A percentile compares a stretch with the other conserved stretches of the same genome.
Conservation (phyloP, 2,797 vertebrate species). For the Leptoclinus maculatus region DNA sequence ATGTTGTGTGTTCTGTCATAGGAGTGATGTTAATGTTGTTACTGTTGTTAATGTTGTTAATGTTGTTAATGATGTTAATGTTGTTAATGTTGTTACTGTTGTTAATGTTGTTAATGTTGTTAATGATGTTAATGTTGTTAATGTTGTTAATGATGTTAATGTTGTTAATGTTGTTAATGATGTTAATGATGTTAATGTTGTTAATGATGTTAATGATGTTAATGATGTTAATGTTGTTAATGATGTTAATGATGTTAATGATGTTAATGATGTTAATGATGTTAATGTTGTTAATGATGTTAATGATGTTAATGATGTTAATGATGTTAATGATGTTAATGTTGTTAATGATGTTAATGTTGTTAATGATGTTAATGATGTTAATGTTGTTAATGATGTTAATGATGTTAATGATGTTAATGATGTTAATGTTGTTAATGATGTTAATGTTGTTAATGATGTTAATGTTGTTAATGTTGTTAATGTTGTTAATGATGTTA, state of each 20-base stretch:
- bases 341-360: constrained; percentile 39
- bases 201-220: no score
- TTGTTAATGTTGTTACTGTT: no score
- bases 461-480: constrained; percentile 38
- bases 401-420: constrained; percentile 34
- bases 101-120: constrained; percentile 38
- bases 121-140: constrained; percentile 34
- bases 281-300: constrained; percentile 38
- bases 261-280: constrained; percentile 34
- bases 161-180: no score
- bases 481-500: no score
- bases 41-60: constrained; percentile 27
- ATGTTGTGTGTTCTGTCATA: constrained; percentile 34
- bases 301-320: no score
- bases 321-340: constrained; percentile 30
- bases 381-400: no score
- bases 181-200: constrained; percentile 34
- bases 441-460: constrained; percentile 34
- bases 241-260: no score
- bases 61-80: constrained; percentile 34
- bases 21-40: constrained; percentile 26
- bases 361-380: no score
- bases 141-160: constrained; percentile 27
- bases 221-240: constrained; percentile 34
- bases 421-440: constrained; percentile 32